Evolutionary conservation across 2,797 vertebrate species (phyloP).

Genomic region (Alexandromys oeconomus): DNA sequence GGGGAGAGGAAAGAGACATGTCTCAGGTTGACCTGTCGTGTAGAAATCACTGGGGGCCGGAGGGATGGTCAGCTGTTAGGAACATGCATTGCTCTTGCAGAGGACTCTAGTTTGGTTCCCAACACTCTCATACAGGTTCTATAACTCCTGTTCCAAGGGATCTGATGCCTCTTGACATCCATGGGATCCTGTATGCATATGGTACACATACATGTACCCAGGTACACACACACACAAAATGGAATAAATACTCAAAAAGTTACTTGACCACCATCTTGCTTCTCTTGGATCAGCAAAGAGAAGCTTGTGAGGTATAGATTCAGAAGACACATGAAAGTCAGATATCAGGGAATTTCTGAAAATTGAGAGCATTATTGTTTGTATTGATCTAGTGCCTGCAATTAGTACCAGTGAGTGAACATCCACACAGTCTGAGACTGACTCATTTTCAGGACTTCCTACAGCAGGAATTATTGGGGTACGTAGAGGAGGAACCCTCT

Average conservation of each 20-base stretch:
- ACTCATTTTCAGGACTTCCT: background rate
- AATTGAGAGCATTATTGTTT: constrained; percentile 28
- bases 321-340: constrained; percentile 20
- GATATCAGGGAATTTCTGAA: constrained; percentile 13
- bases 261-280: background rate
- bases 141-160: background rate
- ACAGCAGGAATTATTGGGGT: background rate
- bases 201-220: background rate
- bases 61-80: background rate
- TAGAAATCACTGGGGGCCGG: background rate
- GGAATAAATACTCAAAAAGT: background rate
- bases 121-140: background rate
- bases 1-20: background rate
- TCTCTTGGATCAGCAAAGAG: background rate
- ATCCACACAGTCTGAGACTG: background rate
- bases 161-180: background rate
- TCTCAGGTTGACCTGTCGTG: background rate
- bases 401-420: background rate
- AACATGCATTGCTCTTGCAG: background rate
- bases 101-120: background rate
- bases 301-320: background rate
- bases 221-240: background rate
- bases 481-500: background rate
- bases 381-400: constrained; percentile 29
- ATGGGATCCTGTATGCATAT: background rate